Percentiles rank a stretch among this genome's conserved stretches.
These are phyloP conservation scores for Scomber scombrus DNA, from an alignment of 2,113 vertebrate genomes.

Conservation along the genomic window DNA sequence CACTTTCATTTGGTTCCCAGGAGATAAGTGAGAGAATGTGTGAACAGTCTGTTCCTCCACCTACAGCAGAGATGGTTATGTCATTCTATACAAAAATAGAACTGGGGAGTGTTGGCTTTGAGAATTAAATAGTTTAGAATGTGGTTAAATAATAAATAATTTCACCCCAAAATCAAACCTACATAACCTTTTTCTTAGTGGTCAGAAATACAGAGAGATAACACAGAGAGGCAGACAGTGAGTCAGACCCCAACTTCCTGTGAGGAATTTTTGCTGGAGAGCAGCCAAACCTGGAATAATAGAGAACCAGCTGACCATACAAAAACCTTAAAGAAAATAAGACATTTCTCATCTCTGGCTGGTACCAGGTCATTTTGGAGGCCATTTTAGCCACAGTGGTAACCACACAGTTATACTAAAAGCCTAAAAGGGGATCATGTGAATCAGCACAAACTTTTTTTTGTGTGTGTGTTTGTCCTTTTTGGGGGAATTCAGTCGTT, in stretches of 20 bases:
- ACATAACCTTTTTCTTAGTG: not conserved
- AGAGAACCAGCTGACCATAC: conserved; percentile 36
- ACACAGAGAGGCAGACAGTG: conserved; percentile 36
- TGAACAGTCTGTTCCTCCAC: conserved; percentile 33
- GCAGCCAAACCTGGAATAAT: conserved; percentile 51
- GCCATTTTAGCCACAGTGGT: not conserved
- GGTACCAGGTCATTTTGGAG: not conserved
- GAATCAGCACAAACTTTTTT: not conserved
- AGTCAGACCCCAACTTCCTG: conserved; percentile 63
- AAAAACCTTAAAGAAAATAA: not conserved
- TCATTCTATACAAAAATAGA: conserved; percentile 23
- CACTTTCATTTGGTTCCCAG: conserved; percentile 55
- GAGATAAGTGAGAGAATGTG: conserved; percentile 36
- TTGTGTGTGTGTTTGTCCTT: too few relatives aligned
- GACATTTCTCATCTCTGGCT: not conserved
- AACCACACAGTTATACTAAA: conserved; percentile 3
- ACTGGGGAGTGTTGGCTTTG: not conserved
- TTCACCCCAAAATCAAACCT: not conserved
- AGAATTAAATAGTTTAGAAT: not conserved
- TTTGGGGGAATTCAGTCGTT: not conserved
- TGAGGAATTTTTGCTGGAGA: conserved; percentile 27
- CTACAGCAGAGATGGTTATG: conserved; percentile 9
- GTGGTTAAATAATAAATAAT: not conserved
- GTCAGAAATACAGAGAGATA: conserved; percentile 1
- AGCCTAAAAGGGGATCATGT: not conserved